Base-by-base conservation (phyloP, 2,113 vertebrate genomes). In the Sinosuthora webbiana region DNA sequence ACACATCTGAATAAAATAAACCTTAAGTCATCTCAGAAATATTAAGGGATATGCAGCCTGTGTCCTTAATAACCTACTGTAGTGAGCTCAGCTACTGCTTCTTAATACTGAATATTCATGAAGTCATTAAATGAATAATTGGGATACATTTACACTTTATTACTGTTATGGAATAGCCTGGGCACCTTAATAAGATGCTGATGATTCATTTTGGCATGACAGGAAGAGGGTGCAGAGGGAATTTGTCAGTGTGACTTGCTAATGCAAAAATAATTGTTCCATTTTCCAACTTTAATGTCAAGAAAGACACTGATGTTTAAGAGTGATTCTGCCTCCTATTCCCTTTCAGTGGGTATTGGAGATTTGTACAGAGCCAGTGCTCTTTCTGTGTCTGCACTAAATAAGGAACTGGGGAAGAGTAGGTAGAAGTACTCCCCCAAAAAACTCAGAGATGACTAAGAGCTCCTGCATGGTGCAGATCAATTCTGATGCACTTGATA, bases 201-300 rank as follows among this genome's bases (percentile, higher is more conserved):
- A 93, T 96, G 95, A 96, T 96, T 97, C 97, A 96, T 97, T 97
- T 90, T 95, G 94, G 95, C 82, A 44, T 77, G 93, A 88, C 93
- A 93, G 73, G 53, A 88, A 75, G 76, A 93, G 79, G 87, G 82
- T 91, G 79, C 92, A 81, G 84, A 93, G 95, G 95, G 95, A 96
- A 91, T 94, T 96, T 95, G 82, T 94, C 82, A 77, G 94, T 95
- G 87, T 93, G 86, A 95, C 89, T 96, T 79, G 84, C 94, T 96
- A 97, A 96, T 96, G 91, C 91, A 95, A 78, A 97, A 97, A 92
- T 96, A 97, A 97, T 96, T 95, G 93, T 97, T 97, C 94, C 92
- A 93, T 96, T 96, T 97, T 95, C 94, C 86, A 88, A 88, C 60
- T 90, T 95, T 89, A 95, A 89, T 92, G 83, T 89, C 85, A 92